phyloP scores from a whole-genome alignment of 1,140 invertebrate genomes.

The Drosophila kohkoa region DNA sequence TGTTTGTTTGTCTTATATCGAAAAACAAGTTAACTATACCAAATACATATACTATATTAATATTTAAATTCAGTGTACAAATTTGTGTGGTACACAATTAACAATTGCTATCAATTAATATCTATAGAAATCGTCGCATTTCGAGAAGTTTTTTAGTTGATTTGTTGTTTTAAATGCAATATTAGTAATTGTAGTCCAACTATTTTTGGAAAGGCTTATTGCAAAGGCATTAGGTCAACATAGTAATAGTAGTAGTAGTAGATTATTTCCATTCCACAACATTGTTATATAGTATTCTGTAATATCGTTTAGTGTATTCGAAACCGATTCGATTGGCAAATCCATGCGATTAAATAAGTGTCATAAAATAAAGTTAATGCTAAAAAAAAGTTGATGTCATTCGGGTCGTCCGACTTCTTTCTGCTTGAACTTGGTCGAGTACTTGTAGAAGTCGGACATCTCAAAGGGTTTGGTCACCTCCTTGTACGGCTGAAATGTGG shows the following conservation, averaged over 20 bases:
- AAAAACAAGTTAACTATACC: conserved; percentile 33
- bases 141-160: conserved; percentile 3
- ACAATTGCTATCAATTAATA: conserved; percentile 35
- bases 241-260: background rate
- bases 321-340: conserved; percentile 7
- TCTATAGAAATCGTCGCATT: conserved; percentile 21
- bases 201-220: conserved; percentile 41
- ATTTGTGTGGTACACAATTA: conserved; percentile 39
- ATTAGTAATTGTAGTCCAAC: conserved; percentile 30
- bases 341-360: conserved; percentile 1
- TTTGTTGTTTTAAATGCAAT: conserved; percentile 27
- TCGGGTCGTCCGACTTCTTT: conserved; percentile 76
- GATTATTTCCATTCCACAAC: background rate
- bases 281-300: background rate
- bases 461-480: conserved; percentile 98
- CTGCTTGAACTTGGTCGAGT: conserved; percentile 96
- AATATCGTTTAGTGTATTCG: conserved; percentile 15
- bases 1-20: conserved; percentile 14
- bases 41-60: conserved; percentile 5
- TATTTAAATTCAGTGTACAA: conserved; percentile 34
- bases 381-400: conserved; percentile 43
- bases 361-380: conserved; percentile 4
- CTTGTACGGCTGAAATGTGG: conserved; percentile 95
- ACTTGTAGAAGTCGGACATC: conserved; percentile 99
- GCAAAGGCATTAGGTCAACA: conserved; percentile 35